Evolutionary conservation across 2,113 vertebrate genomes (phyloP).

Genomic region (Sceloporus undulatus): DNA sequence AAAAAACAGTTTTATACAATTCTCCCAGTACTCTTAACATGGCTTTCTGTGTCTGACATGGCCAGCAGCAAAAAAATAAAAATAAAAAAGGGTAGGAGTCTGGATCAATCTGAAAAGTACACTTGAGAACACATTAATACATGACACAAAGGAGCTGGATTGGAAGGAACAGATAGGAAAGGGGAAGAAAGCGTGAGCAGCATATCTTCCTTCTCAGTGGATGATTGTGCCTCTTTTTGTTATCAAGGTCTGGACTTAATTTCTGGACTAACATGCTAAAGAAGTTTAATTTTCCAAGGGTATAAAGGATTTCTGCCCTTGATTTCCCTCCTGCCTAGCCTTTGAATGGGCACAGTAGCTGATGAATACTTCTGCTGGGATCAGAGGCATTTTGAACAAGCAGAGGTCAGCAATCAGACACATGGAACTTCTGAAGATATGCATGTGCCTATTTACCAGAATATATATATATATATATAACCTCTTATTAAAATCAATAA

Average conservation of each 20-base stretch:
- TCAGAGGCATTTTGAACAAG: not conserved
- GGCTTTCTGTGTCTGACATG: not conserved
- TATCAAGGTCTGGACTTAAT: constrained; percentile 12
- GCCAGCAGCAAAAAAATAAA: not conserved
- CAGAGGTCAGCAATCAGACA: not conserved
- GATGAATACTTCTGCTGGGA: not conserved
- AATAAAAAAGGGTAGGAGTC: no score
- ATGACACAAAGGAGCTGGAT: not conserved
- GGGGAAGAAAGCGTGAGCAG: not conserved
- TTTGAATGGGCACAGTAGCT: not conserved
- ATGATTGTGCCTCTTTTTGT: constrained; percentile 39
- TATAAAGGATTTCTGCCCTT: constrained; percentile 19
- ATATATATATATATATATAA: not conserved
- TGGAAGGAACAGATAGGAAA: not conserved
- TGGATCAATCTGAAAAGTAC: not conserved
- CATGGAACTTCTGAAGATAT: constrained; percentile 47
- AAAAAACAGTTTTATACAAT: not conserved
- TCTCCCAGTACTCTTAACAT: not conserved
- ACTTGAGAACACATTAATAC: not conserved
- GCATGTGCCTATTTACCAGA: not conserved
- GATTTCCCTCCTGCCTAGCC: no score
- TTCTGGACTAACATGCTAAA: constrained; percentile 7
- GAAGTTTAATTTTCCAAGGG: not conserved
- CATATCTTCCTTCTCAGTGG: rapidly evolving
- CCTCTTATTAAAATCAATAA: constrained; percentile 21